phyloP scores from a whole-genome alignment of 2,888 invertebrate species.

The Eulithis prunata region DNA sequence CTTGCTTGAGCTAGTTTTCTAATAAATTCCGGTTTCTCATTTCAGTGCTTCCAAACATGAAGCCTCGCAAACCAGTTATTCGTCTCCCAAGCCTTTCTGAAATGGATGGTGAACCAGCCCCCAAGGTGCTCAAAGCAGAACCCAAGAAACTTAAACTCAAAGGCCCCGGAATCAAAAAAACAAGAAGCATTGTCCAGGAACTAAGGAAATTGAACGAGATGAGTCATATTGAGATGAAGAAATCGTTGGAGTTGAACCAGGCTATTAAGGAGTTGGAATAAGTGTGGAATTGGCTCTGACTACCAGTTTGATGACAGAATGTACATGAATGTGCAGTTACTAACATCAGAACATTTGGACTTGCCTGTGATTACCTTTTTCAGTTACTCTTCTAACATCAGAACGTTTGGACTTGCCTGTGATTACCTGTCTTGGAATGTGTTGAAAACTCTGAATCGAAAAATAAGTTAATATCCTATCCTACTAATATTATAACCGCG shows the following conservation, averaged over 20 bases:
- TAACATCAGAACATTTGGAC: no score
- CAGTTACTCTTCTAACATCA: no score
- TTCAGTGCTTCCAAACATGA: slow-evolving; percentile 76
- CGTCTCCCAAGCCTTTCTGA: slow-evolving; percentile 70
- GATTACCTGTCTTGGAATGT: no score
- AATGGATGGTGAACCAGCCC: slow-evolving; percentile 52
- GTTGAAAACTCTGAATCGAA: no score
- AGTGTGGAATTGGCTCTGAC: no score
- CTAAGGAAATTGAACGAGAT: slow-evolving; percentile 57
- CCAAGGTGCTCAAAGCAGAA: slow-evolving; percentile 48
- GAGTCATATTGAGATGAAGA: neutral
- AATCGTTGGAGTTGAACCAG: neutral
- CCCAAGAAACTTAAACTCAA: slow-evolving; percentile 19
- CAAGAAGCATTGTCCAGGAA: slow-evolving; percentile 65
- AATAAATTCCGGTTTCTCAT: neutral
- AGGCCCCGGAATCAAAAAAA: slow-evolving; percentile 51
- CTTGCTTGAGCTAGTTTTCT: no score
- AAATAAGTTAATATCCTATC: no score
- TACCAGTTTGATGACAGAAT: no score
- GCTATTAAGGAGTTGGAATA: neutral
- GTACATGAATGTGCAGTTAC: no score
- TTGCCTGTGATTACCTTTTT: no score
- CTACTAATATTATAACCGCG: no score
- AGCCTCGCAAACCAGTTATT: slow-evolving; percentile 70
- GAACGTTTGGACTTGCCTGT: no score